These are phyloP conservation scores for Polymixis flavicincta DNA, from an alignment of 2,888 invertebrate species.

Conservation along the genomic window DNA sequence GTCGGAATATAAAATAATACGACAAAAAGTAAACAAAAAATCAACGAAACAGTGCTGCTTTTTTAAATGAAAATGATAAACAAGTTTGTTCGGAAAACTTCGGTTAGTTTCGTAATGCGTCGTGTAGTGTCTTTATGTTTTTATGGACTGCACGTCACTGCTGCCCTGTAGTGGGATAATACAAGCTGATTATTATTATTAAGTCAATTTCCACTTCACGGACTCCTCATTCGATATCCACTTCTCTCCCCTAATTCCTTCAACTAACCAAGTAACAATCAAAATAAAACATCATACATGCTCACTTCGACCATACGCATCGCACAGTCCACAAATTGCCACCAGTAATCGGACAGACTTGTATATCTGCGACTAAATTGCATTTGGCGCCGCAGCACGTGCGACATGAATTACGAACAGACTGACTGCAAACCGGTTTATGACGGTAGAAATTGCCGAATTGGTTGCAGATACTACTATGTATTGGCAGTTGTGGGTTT, in stretches of 20 bases:
- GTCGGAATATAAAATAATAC: too few relatives aligned
- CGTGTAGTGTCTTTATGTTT: too few relatives aligned
- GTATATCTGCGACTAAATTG: constrained; percentile 69
- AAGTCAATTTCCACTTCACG: background rate
- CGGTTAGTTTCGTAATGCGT: too few relatives aligned
- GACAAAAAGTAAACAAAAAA: too few relatives aligned
- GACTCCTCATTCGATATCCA: background rate
- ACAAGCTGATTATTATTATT: too few relatives aligned
- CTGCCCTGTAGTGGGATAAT: too few relatives aligned
- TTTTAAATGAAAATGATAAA: too few relatives aligned
- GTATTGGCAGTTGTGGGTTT: constrained; percentile 53
- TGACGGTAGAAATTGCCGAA: constrained; percentile 63
- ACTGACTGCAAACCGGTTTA: constrained; percentile 68
- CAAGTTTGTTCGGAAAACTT: too few relatives aligned
- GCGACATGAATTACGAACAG: constrained; percentile 72
- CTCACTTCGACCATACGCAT: constrained; percentile 3
- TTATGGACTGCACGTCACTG: too few relatives aligned
- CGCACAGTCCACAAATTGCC: constrained; percentile 37
- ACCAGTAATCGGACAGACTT: constrained; percentile 50
- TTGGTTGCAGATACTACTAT: constrained; percentile 59
- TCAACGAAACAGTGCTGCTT: too few relatives aligned
- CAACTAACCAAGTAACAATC: background rate
- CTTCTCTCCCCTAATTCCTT: background rate
- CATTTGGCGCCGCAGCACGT: constrained; percentile 70
- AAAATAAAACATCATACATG: background rate